Evolutionary conservation across 2,797 vertebrate genomes (phyloP).

Genomic region (Malacoraja senta): DNA sequence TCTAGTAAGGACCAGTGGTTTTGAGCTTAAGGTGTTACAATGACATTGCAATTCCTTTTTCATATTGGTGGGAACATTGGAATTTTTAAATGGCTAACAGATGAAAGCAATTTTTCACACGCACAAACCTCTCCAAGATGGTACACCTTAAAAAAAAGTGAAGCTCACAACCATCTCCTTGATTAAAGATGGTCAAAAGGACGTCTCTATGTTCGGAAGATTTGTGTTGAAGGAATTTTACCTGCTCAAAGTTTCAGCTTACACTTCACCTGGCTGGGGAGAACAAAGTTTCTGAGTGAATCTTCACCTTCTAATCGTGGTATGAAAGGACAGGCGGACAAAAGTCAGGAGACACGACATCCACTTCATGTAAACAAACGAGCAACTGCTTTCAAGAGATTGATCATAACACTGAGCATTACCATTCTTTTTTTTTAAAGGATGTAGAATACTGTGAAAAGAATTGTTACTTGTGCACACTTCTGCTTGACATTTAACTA

Average conservation of each 20-base stretch:
- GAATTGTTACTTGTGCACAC: constrained; percentile 11
- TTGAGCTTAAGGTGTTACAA: background rate
- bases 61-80: background rate
- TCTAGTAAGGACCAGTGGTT: background rate
- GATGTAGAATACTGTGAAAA: background rate
- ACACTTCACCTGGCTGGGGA: background rate
- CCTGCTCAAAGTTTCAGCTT: background rate
- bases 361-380: constrained; percentile 11
- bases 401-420: background rate
- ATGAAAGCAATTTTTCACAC: background rate
- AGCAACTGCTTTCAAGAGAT: background rate
- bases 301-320: background rate
- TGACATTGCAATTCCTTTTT: background rate
- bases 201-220: background rate
- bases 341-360: background rate
- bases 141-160: background rate
- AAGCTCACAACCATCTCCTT: background rate
- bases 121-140: background rate
- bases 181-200: background rate
- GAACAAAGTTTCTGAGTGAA: background rate
- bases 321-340: background rate
- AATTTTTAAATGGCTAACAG: background rate
- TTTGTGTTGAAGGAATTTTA: background rate
- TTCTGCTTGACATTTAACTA: background rate
- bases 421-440: background rate